These are phyloP conservation scores for Metopolophium dirhodum DNA, from an alignment of 1,140 invertebrate species.

Conservation along the genomic window DNA sequence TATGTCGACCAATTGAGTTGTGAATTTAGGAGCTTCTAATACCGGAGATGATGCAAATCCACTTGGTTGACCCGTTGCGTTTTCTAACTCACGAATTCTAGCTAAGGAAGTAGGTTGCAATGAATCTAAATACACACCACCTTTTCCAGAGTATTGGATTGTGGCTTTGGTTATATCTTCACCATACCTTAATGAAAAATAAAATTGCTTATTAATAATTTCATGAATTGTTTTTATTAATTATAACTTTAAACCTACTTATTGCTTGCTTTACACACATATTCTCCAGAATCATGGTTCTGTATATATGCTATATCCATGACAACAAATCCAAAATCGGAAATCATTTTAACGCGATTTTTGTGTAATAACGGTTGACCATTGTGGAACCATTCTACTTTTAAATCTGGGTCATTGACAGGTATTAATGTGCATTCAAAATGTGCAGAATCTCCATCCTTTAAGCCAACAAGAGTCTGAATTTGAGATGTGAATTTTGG, in stretches of 20 bases:
- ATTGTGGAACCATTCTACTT: slow-evolving; percentile 96
- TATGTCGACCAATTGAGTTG: slow-evolving; percentile 83
- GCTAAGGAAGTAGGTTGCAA: slow-evolving; percentile 93
- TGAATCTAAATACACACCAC: slow-evolving; percentile 90
- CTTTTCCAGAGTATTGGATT: slow-evolving; percentile 81
- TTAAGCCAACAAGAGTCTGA: slow-evolving; percentile 81
- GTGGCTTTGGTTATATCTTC: slow-evolving; percentile 86
- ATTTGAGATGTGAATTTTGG: slow-evolving; percentile 89
- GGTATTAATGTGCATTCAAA: slow-evolving; percentile 92
- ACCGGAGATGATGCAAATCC: slow-evolving; percentile 70
- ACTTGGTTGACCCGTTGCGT: slow-evolving; percentile 69
- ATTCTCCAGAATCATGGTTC: slow-evolving; percentile 91
- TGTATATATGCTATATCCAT: slow-evolving; percentile 94
- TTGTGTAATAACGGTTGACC: slow-evolving; percentile 85
- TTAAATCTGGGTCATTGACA: slow-evolving; percentile 90
- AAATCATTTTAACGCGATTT: slow-evolving; percentile 90
- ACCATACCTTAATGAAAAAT: slow-evolving; percentile 69
- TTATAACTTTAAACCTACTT: slow-evolving; percentile 65
- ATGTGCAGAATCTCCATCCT: slow-evolving; percentile 90
- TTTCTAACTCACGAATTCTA: slow-evolving; percentile 83
- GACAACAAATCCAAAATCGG: slow-evolving; percentile 95
- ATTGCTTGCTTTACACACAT: slow-evolving; percentile 87
- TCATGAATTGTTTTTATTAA: not conserved
- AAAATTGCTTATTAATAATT: not conserved
- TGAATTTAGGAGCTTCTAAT: slow-evolving; percentile 86